Conservation (phyloP, 2,888 invertebrate species). For the Pharmacophagus antenor region DNA sequence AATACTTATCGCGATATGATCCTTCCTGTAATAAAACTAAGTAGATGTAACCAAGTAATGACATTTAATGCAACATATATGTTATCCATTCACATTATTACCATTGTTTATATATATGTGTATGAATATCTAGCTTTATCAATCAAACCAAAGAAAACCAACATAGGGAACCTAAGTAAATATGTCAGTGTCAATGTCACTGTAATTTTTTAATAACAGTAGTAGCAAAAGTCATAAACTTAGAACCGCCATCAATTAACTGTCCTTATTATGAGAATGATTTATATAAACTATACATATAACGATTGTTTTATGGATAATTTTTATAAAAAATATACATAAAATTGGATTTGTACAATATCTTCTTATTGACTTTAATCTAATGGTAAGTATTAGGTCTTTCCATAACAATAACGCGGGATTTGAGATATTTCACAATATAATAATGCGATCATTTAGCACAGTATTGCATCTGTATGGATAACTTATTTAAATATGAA, state of each 20-base stretch:
- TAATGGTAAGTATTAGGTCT: no score
- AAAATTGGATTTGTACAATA: no score
- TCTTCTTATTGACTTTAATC: no score
- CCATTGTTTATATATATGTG: slow-evolving; percentile 20
- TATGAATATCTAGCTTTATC: slow-evolving; percentile 1
- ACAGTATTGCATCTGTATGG: no score
- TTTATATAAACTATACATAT: not conserved
- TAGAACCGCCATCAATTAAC: not conserved
- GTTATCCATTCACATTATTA: not conserved
- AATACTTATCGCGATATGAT: slow-evolving; percentile 77
- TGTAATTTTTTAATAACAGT: not conserved
- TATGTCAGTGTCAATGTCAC: slow-evolving; percentile 4
- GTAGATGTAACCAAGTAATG: not conserved
- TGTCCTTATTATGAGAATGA: not conserved
- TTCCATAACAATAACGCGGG: no score
- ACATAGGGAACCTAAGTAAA: not conserved
- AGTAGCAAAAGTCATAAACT: not conserved
- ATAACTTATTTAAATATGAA: no score
- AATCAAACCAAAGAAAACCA: slow-evolving; percentile 22
- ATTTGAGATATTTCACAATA: no score
- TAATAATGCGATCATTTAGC: no score
- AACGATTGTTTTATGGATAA: not conserved
- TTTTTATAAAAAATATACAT: not conserved
- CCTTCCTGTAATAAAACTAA: slow-evolving; percentile 55
- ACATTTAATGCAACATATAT: not conserved